Percentiles rank a stretch among this genome's conserved stretches.
Conservation (phyloP, 2,888 invertebrate species). For the Diarsia mendica region DNA sequence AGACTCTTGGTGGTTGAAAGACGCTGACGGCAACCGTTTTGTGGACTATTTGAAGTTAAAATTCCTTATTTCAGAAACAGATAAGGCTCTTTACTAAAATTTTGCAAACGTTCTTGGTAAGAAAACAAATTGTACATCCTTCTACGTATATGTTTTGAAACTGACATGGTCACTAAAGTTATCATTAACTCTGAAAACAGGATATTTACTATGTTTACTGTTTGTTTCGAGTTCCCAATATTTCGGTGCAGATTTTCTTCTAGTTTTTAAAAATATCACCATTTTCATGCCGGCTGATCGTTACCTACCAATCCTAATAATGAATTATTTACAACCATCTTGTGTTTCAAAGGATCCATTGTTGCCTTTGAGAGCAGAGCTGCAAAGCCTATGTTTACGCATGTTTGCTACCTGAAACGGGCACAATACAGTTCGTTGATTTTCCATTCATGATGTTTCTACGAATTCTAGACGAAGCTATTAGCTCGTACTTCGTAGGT, state of each 20-base stretch:
- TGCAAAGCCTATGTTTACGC: background rate
- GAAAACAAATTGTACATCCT: background rate
- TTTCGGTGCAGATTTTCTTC: too few relatives aligned
- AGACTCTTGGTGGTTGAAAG: background rate
- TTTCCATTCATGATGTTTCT: slow-evolving; percentile 2
- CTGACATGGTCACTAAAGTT: too few relatives aligned
- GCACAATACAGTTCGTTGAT: background rate
- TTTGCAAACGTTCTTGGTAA: background rate
- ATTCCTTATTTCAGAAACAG: background rate
- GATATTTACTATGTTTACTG: too few relatives aligned
- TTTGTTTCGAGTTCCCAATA: too few relatives aligned
- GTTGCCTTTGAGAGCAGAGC: background rate
- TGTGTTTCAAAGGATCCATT: background rate
- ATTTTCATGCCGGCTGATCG: background rate
- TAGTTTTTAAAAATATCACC: background rate
- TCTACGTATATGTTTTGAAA: too few relatives aligned
- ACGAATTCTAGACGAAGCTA: background rate
- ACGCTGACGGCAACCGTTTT: background rate
- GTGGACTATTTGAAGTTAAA: background rate
- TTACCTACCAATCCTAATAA: background rate
- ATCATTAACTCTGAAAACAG: too few relatives aligned
- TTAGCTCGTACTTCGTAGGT: background rate
- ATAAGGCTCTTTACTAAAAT: background rate
- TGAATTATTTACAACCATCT: background rate
- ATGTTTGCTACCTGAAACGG: background rate